These are phyloP conservation scores for Orthosia gothica DNA, from an alignment of 2,888 invertebrate genomes.

Conservation along the genomic window DNA sequence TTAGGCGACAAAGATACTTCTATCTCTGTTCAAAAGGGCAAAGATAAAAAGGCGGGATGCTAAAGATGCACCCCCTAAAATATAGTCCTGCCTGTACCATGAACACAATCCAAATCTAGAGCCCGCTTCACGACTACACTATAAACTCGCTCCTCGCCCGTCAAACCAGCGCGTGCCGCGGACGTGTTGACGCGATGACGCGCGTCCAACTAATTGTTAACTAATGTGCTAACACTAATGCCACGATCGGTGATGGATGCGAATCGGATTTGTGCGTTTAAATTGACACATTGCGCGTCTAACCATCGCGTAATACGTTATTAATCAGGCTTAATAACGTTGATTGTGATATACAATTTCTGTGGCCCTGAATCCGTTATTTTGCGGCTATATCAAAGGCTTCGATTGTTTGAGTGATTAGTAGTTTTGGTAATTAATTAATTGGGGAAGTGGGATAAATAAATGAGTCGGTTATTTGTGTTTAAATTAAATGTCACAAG, in stretches of 20 bases:
- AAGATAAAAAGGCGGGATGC: no score
- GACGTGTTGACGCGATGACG: conserved; percentile 66
- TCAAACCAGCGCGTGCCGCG: conserved; percentile 60
- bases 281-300: conserved; percentile 64
- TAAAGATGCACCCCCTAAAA: no score
- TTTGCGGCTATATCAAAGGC: conserved; percentile 30
- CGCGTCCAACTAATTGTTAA: conserved; percentile 67
- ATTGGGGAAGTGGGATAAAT: conserved; percentile 3
- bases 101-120: not conserved
- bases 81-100: no score
- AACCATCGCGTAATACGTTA: conserved; percentile 58
- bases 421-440: not conserved
- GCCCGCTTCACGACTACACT: conserved; percentile 42
- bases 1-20: no score
- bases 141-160: conserved; percentile 35
- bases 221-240: conserved; percentile 70
- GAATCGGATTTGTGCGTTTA: conserved; percentile 69
- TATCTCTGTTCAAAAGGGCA: no score
- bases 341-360: conserved; percentile 32
- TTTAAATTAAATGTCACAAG: not conserved
- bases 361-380: conserved; percentile 32
- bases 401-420: conserved; percentile 38
- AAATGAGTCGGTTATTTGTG: conserved; percentile 14
- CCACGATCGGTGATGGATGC: conserved; percentile 69
- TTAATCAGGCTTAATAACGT: conserved; percentile 56